phyloP scores from a whole-genome alignment of 2,888 invertebrate genomes.

The Lamproptera curius region DNA sequence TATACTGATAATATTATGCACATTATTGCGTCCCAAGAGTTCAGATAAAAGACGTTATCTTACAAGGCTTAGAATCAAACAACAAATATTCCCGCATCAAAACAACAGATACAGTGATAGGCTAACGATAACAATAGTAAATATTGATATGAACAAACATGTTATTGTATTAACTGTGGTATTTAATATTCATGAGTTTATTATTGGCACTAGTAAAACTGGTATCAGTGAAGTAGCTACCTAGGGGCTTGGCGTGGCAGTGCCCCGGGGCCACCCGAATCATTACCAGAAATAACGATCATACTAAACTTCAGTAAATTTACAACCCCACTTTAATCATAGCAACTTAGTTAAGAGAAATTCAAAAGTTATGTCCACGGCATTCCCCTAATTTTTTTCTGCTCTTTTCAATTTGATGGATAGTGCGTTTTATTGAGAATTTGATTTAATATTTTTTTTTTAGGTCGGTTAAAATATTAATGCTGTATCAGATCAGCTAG shows the following conservation, averaged over 20 bases:
- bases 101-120: too few relatives aligned
- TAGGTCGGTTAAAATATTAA: background rate
- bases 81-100: too few relatives aligned
- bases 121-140: too few relatives aligned
- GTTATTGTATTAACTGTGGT: too few relatives aligned
- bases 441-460: background rate
- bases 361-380: constrained; percentile 13
- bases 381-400: constrained; percentile 20
- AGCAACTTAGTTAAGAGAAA: constrained; percentile 26
- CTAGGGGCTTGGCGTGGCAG: background rate
- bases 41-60: too few relatives aligned
- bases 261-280: constrained; percentile 24
- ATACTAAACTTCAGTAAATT: constrained; percentile 23
- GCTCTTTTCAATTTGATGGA: constrained; percentile 19
- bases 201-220: too few relatives aligned
- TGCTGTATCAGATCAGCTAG: constrained; percentile 25
- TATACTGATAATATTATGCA: too few relatives aligned
- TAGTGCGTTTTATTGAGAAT: background rate
- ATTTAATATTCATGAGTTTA: too few relatives aligned
- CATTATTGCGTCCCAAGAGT: too few relatives aligned
- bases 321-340: constrained; percentile 19
- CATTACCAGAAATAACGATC: constrained; percentile 25
- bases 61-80: too few relatives aligned
- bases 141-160: too few relatives aligned
- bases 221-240: too few relatives aligned